Evolutionary conservation across 2,888 invertebrate genomes (phyloP), one percentile per base, ranked within the genome.

Genomic region (Perizoma flavofasciatum): DNA sequence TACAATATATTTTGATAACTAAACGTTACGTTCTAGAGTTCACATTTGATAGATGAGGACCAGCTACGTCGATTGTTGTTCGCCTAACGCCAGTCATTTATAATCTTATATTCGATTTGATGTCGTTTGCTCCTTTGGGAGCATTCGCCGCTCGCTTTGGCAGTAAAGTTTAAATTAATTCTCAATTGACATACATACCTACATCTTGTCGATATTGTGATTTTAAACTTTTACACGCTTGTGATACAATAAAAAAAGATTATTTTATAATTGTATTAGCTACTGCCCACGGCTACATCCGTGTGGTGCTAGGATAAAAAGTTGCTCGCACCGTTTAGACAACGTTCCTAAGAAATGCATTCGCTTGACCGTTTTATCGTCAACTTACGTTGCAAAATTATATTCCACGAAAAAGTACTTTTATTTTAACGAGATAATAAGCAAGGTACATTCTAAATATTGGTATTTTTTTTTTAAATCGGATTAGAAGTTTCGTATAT

Each of bases 81-180:
- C 78, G 81, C 73, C 80, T 80, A 83, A 74, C 75, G 68, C 69
- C 68, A 81, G 84, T 85, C 88, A 88, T 88, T 89, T 88, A 89
- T 89, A 86, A 88, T 85, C 83, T 85, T 85, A 86, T 88, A 88
- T 89, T 87, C 82, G 88, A 89, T 90, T 88, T 88, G 87, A 88
- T 86, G 82, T 78, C 84, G 78, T 83, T 80, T 83, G 75, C 75
- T 81, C 88, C 89, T 86, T 86, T 79, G 72, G 85, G 84, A 89
- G 72, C 72, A 70, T 72, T 72, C 81, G 78, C 75, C 86, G 85
- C 79, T 88, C 85, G 84, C 83, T 88, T 88, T 85, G 83, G 77
- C 79, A 81, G 83, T 81, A 84, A 89, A 89, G 86, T 89, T 90
- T 89, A 88, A 90, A 90, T 90, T 88, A 89, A 89, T 89, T 89